A percentile compares a stretch with the other conserved stretches of the same genome.
phyloP scores from a whole-genome alignment of 1,140 invertebrate species.

The Drosophila repleta region DNA sequence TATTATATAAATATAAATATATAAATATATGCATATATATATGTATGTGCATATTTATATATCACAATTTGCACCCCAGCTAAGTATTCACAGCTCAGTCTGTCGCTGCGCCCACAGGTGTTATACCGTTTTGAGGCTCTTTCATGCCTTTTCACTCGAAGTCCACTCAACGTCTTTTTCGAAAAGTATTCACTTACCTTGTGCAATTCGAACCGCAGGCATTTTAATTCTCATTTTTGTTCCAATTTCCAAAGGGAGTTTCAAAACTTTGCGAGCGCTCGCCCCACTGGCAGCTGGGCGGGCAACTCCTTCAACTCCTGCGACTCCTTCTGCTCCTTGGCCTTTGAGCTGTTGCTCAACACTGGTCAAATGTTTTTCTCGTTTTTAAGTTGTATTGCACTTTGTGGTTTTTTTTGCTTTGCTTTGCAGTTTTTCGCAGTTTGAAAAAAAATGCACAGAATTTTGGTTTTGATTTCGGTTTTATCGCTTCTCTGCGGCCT shows the following conservation, averaged over 20 bases:
- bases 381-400: constrained; percentile 10
- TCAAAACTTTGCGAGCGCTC: constrained; percentile 59
- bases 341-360: constrained; percentile 23
- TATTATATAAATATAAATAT: no score
- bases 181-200: constrained; percentile 87
- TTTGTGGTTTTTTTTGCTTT: constrained; percentile 17
- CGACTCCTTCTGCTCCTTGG: not conserved
- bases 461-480: constrained; percentile 3
- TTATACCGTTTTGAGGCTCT: no score
- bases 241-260: constrained; percentile 72
- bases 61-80: no score
- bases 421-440: constrained; percentile 34
- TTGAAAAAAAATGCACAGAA: constrained; percentile 46
- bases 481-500: not conserved
- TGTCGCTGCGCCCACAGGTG: not conserved
- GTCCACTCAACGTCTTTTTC: not conserved
- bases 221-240: constrained; percentile 97
- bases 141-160: not conserved
- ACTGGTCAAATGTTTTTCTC: constrained; percentile 34
- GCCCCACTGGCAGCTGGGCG: constrained; percentile 52
- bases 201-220: constrained; percentile 96
- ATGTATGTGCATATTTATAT: no score
- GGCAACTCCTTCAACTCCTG: constrained; percentile 27
- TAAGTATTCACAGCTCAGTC: not conserved
- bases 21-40: not conserved